phyloP scores from a whole-genome alignment of 2,888 invertebrate genomes.

The Apotomis betuletana region DNA sequence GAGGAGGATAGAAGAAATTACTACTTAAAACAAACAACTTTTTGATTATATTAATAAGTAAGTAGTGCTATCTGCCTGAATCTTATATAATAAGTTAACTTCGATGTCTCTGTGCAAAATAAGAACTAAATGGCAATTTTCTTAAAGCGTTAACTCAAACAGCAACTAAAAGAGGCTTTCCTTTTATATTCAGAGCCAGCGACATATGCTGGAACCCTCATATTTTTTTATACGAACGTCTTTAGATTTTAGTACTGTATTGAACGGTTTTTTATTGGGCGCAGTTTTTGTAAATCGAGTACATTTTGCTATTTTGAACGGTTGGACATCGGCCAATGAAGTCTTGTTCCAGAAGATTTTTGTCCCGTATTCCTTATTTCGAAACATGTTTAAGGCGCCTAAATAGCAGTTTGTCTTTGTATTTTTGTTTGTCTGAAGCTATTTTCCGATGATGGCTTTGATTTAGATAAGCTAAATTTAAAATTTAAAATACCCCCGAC shows the following conservation, averaged over 20 bases:
- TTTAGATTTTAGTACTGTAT: slow-evolving; percentile 11
- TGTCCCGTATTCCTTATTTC: background rate
- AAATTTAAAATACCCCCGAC: no score
- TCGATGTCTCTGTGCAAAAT: no score
- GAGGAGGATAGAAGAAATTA: no score
- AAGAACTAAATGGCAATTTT: background rate
- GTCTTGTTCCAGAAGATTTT: background rate
- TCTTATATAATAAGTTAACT: no score
- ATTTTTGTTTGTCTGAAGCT: no score
- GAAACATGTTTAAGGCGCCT: background rate
- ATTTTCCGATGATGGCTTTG: no score
- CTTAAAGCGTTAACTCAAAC: background rate
- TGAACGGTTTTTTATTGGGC: slow-evolving; percentile 11
- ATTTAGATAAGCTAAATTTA: no score
- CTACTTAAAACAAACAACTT: no score
- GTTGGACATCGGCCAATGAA: slow-evolving; percentile 2
- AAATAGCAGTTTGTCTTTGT: no score
- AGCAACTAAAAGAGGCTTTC: background rate
- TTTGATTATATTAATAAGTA: no score
- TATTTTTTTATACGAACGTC: slow-evolving; percentile 15
- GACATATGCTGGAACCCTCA: slow-evolving; percentile 5
- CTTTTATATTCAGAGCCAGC: slow-evolving; percentile 7
- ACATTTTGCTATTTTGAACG: slow-evolving; percentile 6
- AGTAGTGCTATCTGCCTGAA: no score
- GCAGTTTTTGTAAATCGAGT: background rate